Conservation (phyloP, 2,888 invertebrate species). For the Tetragnatha montana region DNA sequence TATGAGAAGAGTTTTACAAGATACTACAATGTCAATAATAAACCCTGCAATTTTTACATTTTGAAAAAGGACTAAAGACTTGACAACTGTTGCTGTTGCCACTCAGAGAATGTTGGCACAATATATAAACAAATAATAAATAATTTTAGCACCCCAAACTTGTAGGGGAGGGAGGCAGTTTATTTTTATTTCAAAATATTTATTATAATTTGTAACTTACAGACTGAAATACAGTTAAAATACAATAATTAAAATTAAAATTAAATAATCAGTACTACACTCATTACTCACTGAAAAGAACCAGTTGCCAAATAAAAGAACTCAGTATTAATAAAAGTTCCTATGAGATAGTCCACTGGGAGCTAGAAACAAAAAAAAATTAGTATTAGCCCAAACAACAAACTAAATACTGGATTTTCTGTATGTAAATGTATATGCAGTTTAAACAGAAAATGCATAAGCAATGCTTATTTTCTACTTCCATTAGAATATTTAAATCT, state of each 20-base stretch:
- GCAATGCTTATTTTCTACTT: no score
- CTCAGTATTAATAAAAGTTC: constrained; percentile 17
- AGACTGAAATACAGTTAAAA: background rate
- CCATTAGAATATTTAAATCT: no score
- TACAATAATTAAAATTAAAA: background rate
- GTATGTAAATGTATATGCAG: no score
- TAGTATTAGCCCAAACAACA: background rate
- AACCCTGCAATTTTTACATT: no score
- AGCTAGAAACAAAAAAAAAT: constrained; percentile 22
- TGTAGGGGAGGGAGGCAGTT: background rate
- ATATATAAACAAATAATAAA: background rate
- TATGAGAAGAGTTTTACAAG: no score
- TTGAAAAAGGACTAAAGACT: no score
- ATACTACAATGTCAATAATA: no score
- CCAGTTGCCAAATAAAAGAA: constrained; percentile 33
- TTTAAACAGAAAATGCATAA: no score
- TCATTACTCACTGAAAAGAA: constrained; percentile 22
- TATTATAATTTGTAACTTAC: background rate
- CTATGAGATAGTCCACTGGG: constrained; percentile 31
- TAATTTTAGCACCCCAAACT: background rate
- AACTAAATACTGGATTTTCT: background rate
- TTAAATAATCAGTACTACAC: background rate
- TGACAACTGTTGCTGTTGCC: no score
- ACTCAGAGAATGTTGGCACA: no score
- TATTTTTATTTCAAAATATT: background rate